Evolutionary conservation across 2,888 invertebrate genomes (phyloP), one percentile per base, ranked within the genome.

Genomic region (Dasysyrphus tricinctus): DNA sequence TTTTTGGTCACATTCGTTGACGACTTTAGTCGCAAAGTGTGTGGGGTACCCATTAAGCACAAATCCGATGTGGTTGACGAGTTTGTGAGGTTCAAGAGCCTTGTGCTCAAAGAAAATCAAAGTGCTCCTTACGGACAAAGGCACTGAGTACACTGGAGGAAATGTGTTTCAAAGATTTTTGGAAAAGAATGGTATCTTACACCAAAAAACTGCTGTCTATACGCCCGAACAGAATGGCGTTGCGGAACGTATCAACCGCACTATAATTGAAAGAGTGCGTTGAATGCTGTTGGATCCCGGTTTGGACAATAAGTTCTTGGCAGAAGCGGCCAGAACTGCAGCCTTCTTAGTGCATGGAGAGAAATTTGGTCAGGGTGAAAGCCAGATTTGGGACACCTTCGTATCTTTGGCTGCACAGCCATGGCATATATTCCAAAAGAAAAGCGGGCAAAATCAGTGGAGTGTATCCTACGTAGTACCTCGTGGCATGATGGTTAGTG

Each of bases 1-100:
- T 92, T 91, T 86, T 90, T 91, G 59, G 72, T 91, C 29, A 90
- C 90, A 2, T 90, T 92, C 54, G 89, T 91, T 61, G 92, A 92
- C n/a, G n/a, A n/a, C n/a, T n/a, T n/a, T n/a, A n/a, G n/a, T n/a
- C n/a, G n/a, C n/a, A n/a, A n/a, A n/a, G n/a, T n/a, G n/a, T n/a
- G n/a, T n/a, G n/a, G n/a, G n/a, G n/a, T n/a, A n/a, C n/a, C n/a
- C n/a, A n/a, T n/a, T n/a, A n/a, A n/a, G n/a, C n/a, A n/a, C n/a
- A n/a, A n/a, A n/a, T n/a, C n/a, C n/a, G n/a, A n/a, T n/a, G n/a
- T n/a, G n/a, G n/a, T n/a, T n/a, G n/a, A n/a, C n/a, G n/a, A n/a
- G n/a, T n/a, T n/a, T n/a, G 70, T 83, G 8, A 76, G 70, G 14
- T 89, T 88, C 63, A 88, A 88, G 59, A 80, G 54, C 8, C 14